These are phyloP conservation scores for Aleiodes alternator DNA, from an alignment of 2,888 invertebrate genomes.

Conservation along the genomic window DNA sequence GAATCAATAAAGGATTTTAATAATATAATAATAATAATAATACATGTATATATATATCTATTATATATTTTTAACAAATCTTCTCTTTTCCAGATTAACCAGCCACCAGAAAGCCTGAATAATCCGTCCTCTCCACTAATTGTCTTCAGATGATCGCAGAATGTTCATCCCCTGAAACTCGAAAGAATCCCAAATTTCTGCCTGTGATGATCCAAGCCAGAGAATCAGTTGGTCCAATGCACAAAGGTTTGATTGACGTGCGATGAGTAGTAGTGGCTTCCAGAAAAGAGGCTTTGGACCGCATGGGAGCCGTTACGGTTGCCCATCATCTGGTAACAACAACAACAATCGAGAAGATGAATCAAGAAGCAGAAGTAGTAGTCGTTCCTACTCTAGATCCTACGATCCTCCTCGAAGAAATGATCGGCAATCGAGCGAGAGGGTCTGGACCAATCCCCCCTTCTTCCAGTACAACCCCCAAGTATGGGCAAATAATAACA, in stretches of 20 bases:
- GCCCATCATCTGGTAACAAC: neutral
- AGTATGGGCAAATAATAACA: neutral
- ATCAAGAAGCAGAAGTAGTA: constrained; percentile 12
- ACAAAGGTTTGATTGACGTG: constrained; percentile 42
- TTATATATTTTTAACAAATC: too few species aligned
- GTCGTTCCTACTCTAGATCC: constrained; percentile 1
- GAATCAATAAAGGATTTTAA: too few species aligned
- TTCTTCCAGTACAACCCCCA: neutral
- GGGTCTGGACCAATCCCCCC: neutral
- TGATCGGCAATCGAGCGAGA: neutral
- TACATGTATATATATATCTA: too few species aligned
- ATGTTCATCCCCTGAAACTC: too few species aligned
- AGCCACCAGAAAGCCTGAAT: too few species aligned
- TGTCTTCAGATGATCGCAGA: too few species aligned
- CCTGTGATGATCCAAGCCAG: too few species aligned
- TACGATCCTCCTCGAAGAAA: constrained; percentile 17
- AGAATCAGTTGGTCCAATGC: too few species aligned
- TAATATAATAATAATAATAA: too few species aligned
- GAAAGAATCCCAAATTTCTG: too few species aligned
- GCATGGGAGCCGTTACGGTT: constrained; percentile 55
- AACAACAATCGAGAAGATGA: neutral
- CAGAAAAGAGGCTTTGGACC: constrained; percentile 67
- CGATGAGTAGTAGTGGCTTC: constrained; percentile 66
- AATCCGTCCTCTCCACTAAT: too few species aligned
- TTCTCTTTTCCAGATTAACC: too few species aligned